Conservation (phyloP, 2,113 vertebrate species). For the Hippocampus comes region DNA sequence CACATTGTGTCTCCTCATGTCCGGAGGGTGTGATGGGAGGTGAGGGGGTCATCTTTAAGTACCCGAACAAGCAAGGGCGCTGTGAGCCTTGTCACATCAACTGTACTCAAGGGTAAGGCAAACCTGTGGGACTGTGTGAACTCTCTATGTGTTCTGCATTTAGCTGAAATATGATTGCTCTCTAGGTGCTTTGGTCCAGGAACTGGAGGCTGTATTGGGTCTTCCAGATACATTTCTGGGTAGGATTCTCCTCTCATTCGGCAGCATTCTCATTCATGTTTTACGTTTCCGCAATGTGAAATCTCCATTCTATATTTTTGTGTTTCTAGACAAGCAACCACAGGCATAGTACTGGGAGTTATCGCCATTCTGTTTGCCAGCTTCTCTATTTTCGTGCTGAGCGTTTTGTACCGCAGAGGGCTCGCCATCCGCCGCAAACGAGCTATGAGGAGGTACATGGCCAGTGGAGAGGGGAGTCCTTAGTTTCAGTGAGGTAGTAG, state of each 20-base stretch:
- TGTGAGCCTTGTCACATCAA: slow-evolving; percentile 85
- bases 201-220: slow-evolving; percentile 70
- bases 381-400: slow-evolving; percentile 74
- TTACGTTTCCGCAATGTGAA: neutral
- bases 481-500: neutral
- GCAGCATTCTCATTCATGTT: neutral
- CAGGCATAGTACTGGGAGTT: slow-evolving; percentile 76
- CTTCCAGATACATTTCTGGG: slow-evolving; percentile 39
- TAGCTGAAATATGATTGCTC: neutral
- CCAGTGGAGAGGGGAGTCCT: slow-evolving; percentile 79
- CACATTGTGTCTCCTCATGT: slow-evolving; percentile 84
- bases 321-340: slow-evolving; percentile 71
- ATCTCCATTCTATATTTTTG: neutral
- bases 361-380: slow-evolving; percentile 70
- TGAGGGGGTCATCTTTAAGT: slow-evolving; percentile 87
- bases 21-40: slow-evolving; percentile 82
- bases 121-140: neutral
- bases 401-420: slow-evolving; percentile 83
- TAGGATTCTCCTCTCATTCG: slow-evolving; percentile 24
- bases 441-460: slow-evolving; percentile 89
- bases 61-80: slow-evolving; percentile 68
- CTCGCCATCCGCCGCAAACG: slow-evolving; percentile 86
- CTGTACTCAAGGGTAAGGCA: slow-evolving; percentile 80
- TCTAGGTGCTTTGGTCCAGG: slow-evolving; percentile 80
- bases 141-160: neutral